phyloP scores from a whole-genome alignment of 1,140 invertebrate species.

The Anoplophora glabripennis region DNA sequence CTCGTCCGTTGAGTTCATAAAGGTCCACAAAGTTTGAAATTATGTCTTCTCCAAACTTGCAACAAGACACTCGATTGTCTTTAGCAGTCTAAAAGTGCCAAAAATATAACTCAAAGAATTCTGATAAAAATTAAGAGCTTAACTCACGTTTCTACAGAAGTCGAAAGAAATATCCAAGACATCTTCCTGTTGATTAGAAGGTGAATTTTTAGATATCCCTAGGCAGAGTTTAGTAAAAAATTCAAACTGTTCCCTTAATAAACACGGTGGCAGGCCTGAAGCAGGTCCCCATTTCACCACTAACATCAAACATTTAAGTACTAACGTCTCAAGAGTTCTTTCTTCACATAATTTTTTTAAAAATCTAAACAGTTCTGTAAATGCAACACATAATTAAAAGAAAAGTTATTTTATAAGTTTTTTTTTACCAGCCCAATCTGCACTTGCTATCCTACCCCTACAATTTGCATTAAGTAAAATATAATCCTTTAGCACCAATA shows the following conservation, averaged over 20 bases:
- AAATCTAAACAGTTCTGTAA: constrained; percentile 2
- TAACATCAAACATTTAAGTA: constrained; percentile 28
- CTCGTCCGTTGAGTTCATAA: constrained; percentile 29
- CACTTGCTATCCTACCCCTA: constrained; percentile 20
- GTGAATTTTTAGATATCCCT: constrained; percentile 13
- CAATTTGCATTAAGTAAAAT: constrained; percentile 32
- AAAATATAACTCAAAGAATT: neutral
- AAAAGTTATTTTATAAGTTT: neutral
- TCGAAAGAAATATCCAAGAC: constrained; percentile 27
- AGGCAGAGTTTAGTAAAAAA: constrained; percentile 34
- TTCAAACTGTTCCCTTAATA: constrained; percentile 34
- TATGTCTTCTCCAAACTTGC: constrained; percentile 40
- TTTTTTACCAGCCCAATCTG: constrained; percentile 31
- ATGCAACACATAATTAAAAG: constrained; percentile 7
- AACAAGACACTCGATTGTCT: constrained; percentile 38
- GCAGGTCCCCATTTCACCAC: constrained; percentile 35
- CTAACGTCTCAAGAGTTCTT: constrained; percentile 15
- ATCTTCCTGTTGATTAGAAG: constrained; percentile 26
- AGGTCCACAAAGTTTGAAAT: constrained; percentile 28
- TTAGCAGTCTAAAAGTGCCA: constrained; percentile 37
- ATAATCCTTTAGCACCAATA: constrained; percentile 27
- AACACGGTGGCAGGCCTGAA: constrained; percentile 22
- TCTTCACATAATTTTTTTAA: constrained; percentile 8
- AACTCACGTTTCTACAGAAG: constrained; percentile 37
- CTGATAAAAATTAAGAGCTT: constrained; percentile 11